Evolutionary conservation across 2,113 vertebrate genomes (phyloP).

Genomic region (Hystrix brachyura): DNA sequence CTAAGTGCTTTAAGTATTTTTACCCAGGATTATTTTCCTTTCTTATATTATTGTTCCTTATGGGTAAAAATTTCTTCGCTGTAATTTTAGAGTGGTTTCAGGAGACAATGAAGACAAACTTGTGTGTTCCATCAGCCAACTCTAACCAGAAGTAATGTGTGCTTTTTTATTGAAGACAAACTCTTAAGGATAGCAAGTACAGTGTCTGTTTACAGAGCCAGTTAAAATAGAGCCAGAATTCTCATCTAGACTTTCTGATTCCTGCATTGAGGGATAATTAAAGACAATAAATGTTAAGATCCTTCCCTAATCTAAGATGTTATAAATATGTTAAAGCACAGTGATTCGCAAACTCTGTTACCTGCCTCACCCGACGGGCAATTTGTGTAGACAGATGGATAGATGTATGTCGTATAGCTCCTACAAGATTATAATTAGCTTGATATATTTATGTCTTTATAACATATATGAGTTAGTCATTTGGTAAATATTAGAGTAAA

Average conservation of each 20-base stretch:
- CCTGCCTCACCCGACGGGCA: not conserved
- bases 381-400: not conserved
- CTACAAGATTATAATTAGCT: constrained; percentile 1
- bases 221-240: not conserved
- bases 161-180: not conserved
- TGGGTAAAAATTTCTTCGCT: not conserved
- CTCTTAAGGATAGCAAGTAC: not conserved
- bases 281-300: not conserved
- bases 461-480: not conserved
- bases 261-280: not conserved
- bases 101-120: not conserved
- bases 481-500: constrained; percentile 22
- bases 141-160: not conserved
- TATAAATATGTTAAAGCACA: not conserved
- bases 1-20: not conserved
- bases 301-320: not conserved
- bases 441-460: constrained; percentile 22
- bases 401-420: not conserved
- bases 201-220: not conserved
- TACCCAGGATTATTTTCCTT: not conserved
- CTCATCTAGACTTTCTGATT: not conserved
- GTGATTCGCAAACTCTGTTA: constrained; percentile 20
- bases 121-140: not conserved
- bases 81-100: constrained; percentile 19
- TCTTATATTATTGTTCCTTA: not conserved